A percentile compares a stretch with the other conserved stretches of the same genome.
These are phyloP conservation scores for Hyaena hyaena DNA, from an alignment of 2,113 vertebrate species.

Conservation along the genomic window DNA sequence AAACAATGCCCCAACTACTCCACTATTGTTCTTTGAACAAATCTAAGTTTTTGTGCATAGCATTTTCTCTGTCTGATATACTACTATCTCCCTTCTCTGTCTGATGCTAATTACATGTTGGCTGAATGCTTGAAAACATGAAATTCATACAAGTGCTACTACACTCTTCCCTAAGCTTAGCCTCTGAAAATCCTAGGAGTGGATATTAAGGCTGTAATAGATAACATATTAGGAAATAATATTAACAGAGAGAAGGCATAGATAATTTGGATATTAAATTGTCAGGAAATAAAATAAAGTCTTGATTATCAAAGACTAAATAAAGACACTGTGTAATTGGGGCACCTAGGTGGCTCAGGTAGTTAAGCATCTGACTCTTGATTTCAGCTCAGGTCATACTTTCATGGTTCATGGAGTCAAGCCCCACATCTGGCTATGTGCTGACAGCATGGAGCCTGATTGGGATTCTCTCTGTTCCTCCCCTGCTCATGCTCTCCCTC, in stretches of 20 bases:
- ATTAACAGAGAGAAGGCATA: neutral
- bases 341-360: no score
- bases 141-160: neutral
- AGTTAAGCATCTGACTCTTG: no score
- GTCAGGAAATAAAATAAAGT: neutral
- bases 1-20: neutral
- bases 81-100: neutral
- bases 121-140: neutral
- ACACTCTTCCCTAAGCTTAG: neutral
- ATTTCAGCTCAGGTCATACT: no score
- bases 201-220: neutral
- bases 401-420: no score
- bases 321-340: neutral
- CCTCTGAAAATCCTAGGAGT: neutral
- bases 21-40: neutral
- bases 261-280: neutral
- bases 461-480: no score
- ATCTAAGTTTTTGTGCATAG: neutral
- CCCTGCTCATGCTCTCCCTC: no score
- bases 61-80: neutral
- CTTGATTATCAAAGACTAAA: neutral
- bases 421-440: no score
- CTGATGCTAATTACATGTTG: neutral
- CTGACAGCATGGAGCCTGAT: no score
- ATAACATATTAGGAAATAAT: neutral